Evolutionary conservation across 2,888 invertebrate genomes (phyloP).

Genomic region (Zelleria hepariella): DNA sequence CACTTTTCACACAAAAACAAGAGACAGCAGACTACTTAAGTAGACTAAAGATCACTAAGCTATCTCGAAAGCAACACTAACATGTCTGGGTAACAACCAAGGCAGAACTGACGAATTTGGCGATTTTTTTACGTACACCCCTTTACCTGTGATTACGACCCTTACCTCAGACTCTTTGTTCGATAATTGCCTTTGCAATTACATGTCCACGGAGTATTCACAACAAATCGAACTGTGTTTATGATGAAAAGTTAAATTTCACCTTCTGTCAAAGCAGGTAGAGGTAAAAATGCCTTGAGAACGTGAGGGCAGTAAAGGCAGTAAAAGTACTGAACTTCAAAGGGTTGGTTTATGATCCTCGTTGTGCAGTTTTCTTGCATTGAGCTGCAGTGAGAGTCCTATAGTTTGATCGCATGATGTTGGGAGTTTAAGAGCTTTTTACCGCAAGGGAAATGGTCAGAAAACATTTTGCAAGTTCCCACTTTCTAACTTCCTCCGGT

Average conservation of each 20-base stretch:
- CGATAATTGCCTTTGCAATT: slow-evolving; percentile 54
- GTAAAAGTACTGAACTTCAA: slow-evolving; percentile 62
- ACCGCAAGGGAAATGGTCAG: too few relatives aligned
- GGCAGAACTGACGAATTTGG: slow-evolving; percentile 37
- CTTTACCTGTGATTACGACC: slow-evolving; percentile 57
- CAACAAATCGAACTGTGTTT: slow-evolving; percentile 9
- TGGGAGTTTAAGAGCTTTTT: slow-evolving; percentile 14
- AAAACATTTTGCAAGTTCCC: too few relatives aligned
- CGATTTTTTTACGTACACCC: slow-evolving; percentile 29
- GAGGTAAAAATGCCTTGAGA: neutral
- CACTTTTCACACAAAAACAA: neutral
- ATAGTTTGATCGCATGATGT: slow-evolving; percentile 14
- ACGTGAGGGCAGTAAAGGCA: slow-evolving; percentile 36
- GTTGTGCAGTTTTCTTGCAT: slow-evolving; percentile 63
- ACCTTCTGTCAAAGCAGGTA: slow-evolving; percentile 12
- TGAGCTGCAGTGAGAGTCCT: slow-evolving; percentile 26
- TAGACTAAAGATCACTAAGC: neutral
- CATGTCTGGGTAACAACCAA: slow-evolving; percentile 17
- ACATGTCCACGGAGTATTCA: slow-evolving; percentile 33
- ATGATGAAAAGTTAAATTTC: slow-evolving; percentile 12
- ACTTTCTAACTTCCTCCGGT: too few relatives aligned
- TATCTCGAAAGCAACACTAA: neutral
- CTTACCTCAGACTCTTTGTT: slow-evolving; percentile 34
- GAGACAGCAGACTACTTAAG: slow-evolving; percentile 18
- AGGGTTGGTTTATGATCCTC: slow-evolving; percentile 66